Percentiles rank a stretch among this genome's conserved stretches.
phyloP scores from a whole-genome alignment of 2,888 invertebrate genomes.

The Tholera decimalis region DNA sequence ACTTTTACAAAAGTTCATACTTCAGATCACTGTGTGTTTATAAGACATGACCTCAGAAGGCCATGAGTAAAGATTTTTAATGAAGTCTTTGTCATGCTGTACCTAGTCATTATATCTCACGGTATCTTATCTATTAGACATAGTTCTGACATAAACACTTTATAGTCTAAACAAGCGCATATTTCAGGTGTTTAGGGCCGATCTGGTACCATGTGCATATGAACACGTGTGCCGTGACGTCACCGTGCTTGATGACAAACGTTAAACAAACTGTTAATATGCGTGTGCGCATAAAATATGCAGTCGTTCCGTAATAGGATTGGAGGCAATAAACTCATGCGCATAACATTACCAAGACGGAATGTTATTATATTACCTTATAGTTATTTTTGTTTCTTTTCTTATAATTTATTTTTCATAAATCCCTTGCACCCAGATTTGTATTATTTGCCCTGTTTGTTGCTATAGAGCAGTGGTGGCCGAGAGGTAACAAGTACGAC shows the following conservation, averaged over 20 bases:
- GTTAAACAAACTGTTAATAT: conserved; percentile 28
- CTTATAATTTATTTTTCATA: not conserved
- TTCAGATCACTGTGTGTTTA: not conserved
- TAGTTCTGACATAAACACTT: not conserved
- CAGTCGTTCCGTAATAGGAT: not conserved
- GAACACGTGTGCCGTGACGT: conserved; percentile 37
- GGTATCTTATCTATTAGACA: conserved; percentile 15
- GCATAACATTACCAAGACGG: not conserved
- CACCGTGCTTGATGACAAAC: conserved; percentile 32
- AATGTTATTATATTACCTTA: not conserved
- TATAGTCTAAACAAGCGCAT: conserved; percentile 21
- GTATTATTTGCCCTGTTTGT: too few relatives aligned
- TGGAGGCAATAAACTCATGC: conserved; percentile 4
- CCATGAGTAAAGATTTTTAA: conserved; percentile 6
- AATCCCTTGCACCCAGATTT: not conserved
- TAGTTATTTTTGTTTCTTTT: not conserved
- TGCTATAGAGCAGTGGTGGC: too few relatives aligned
- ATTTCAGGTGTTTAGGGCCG: conserved; percentile 35
- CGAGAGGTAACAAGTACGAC: too few relatives aligned
- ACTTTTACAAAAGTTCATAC: too few relatives aligned
- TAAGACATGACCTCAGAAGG: conserved; percentile 23
- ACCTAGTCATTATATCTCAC: not conserved
- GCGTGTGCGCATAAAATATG: conserved; percentile 4
- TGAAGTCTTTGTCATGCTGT: conserved; percentile 1
- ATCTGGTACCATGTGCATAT: conserved; percentile 5